phyloP scores from a whole-genome alignment of 2,888 invertebrate genomes.

The Argyra leucocephala region DNA sequence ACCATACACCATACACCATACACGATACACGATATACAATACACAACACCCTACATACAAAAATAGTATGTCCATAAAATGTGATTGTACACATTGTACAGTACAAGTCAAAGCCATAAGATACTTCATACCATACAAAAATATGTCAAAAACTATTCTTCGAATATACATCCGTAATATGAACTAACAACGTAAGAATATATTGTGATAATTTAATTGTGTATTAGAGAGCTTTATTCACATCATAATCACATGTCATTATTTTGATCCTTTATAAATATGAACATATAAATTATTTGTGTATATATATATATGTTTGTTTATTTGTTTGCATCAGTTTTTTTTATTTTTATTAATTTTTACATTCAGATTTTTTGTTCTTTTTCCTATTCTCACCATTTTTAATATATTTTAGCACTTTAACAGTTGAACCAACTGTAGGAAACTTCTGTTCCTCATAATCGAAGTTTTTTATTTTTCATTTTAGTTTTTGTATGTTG shows the following conservation, averaged over 20 bases:
- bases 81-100: no score
- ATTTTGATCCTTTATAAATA: background rate
- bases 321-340: background rate
- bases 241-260: background rate
- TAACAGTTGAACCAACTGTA: conserved; percentile 1
- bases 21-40: no score
- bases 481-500: no score
- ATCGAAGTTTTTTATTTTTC: background rate
- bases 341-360: background rate
- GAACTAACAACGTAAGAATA: no score
- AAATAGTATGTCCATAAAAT: no score
- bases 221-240: background rate
- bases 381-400: background rate
- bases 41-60: no score
- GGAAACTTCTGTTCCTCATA: background rate
- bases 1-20: no score
- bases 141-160: no score
- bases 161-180: no score
- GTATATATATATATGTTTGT: background rate
- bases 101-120: no score
- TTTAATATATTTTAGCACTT: conserved; percentile 6
- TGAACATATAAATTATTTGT: background rate
- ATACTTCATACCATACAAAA: no score
- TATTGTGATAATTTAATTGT: background rate
- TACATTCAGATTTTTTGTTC: background rate